Conservation (phyloP, 2,113 vertebrate species). For the Hippocampus zosterae region DNA sequence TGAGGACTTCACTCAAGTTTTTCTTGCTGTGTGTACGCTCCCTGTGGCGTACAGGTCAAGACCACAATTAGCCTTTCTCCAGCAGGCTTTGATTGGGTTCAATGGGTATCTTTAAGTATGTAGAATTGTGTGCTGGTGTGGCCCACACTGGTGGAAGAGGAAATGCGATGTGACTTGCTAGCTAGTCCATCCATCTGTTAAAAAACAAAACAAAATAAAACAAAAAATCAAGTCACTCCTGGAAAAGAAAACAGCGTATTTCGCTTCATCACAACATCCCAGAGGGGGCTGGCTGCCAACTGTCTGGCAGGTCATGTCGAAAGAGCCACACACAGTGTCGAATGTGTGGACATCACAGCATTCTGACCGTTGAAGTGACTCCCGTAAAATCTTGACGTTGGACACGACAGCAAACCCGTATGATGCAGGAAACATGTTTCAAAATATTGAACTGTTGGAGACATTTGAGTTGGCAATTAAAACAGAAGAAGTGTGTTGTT, state of each 20-base stretch:
- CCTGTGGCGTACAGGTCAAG: slow-evolving; percentile 46
- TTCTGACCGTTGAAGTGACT: not conserved
- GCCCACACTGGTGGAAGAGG: slow-evolving; percentile 8
- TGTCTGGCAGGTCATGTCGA: slow-evolving; percentile 12
- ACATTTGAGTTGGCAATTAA: not conserved
- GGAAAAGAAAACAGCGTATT: slow-evolving; percentile 5
- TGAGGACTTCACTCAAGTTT: slow-evolving; percentile 31
- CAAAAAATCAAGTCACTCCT: not conserved
- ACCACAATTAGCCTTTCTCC: slow-evolving; percentile 42
- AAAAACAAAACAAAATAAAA: slow-evolving; percentile 25
- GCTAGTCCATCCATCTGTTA: slow-evolving; percentile 19
- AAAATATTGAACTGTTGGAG: not conserved
- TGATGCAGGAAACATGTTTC: too few species aligned
- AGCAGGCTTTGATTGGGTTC: slow-evolving; percentile 36
- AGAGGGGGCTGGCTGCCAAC: slow-evolving; percentile 9
- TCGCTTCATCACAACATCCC: slow-evolving; percentile 9
- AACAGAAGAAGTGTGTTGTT: slow-evolving; percentile 18
- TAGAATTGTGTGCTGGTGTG: slow-evolving; percentile 27
- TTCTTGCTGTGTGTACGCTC: slow-evolving; percentile 26
- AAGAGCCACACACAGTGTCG: slow-evolving; percentile 35
- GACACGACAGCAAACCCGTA: too few species aligned
- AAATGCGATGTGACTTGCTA: slow-evolving; percentile 11
- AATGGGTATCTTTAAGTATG: slow-evolving; percentile 15
- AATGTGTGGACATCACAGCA: slow-evolving; percentile 5
- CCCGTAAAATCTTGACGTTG: too few species aligned